Evolutionary conservation across 2,888 invertebrate species (phyloP), one percentile per base, ranked within the genome.

Genomic region (Drosophila subquinaria): DNA sequence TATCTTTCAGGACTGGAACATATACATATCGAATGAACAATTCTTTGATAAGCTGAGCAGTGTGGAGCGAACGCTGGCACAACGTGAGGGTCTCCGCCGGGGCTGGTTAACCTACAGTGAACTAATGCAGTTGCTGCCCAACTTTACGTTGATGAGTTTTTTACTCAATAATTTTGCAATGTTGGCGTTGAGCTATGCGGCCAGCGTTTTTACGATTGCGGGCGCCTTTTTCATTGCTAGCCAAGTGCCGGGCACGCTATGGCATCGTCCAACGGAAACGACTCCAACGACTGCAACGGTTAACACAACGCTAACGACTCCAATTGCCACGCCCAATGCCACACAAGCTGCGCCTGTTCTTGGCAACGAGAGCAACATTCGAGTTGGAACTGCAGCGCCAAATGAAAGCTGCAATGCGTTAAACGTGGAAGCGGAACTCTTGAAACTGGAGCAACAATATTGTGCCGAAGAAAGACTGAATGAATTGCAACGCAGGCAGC

Each of bases 21-120:
- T 98, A 57, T 97, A 95, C 93, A 96, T 98, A 62, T 95, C 94
- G 82, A 95, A 96, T 76, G 93, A 95, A 81, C 95, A 95, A 60
- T 98, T 98, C 92, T 96, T 96, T 93, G 93, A 94, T 48, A 95
- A 96, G 74, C 92, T 98, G 60, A 91, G 93, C 55, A 94, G 94
- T 92, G 93, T 97, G 66, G 97, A 97, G 93, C 94, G 94, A 69
- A 94, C 94, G 61, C 93, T 98, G 79, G 97, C 98, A 4, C 93
- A 95, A 78, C 94, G 94, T 83, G 96, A 97, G 93, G 96, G 96
- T 13, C 92, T 92, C 36, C 93, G 94, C 74, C 94, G 97, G 27
- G 97, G 97, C 1, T 97, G 96, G 95, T 96, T 96, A 89, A 97
- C 97, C 0, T 97, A 97, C 90, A 94, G 95, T 0, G 97, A 98